Conservation (phyloP, 2,113 vertebrate genomes). For the Dromaius novaehollandiae region DNA sequence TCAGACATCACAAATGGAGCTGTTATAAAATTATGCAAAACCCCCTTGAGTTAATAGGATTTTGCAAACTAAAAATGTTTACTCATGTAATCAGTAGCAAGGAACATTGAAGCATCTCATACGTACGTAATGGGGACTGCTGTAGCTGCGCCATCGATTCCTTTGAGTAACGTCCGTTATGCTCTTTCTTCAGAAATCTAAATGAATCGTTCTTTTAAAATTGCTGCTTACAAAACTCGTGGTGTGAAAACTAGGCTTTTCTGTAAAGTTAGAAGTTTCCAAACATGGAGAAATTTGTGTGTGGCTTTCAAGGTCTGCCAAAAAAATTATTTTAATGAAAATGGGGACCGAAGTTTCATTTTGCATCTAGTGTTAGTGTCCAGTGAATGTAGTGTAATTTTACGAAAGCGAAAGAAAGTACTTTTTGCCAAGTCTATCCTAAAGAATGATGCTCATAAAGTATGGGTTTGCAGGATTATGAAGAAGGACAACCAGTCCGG, state of each 20-base stretch:
- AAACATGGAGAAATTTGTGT: neutral
- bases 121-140: neutral
- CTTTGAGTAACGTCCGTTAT: neutral
- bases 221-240: neutral
- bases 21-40: conserved; percentile 37
- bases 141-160: neutral
- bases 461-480: fast-evolving
- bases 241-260: neutral
- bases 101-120: neutral
- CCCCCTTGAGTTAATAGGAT: conserved; percentile 22
- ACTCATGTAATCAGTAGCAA: neutral
- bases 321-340: neutral
- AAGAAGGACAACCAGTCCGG: neutral
- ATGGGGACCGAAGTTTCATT: neutral
- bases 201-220: neutral
- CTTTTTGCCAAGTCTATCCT: neutral
- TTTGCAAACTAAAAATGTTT: conserved; percentile 2
- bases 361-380: neutral
- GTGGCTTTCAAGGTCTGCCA: neutral
- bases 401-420: neutral
- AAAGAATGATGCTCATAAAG: neutral
- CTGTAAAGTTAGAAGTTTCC: neutral
- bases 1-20: conserved; percentile 6
- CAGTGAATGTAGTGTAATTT: neutral
- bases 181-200: neutral